Conservation (phyloP, 2,888 invertebrate species). For the Thera obeliscata region DNA sequence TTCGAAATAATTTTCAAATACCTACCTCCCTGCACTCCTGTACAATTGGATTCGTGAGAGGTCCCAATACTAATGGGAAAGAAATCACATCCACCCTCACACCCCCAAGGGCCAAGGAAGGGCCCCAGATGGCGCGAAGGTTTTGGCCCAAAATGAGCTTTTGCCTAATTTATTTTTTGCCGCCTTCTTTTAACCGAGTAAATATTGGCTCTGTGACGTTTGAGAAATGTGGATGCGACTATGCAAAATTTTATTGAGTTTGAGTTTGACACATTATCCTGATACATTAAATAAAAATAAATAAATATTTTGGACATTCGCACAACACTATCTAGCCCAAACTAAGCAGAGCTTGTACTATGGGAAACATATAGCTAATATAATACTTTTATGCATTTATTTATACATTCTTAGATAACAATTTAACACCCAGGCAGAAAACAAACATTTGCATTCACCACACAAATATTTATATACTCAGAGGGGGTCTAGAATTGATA, state of each 20-base stretch:
- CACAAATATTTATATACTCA: background rate
- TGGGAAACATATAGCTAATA: too few relatives aligned
- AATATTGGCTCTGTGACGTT: slow-evolving; percentile 71
- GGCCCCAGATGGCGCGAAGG: slow-evolving; percentile 72
- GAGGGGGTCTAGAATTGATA: background rate
- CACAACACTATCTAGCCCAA: too few relatives aligned
- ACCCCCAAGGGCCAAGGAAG: slow-evolving; percentile 38
- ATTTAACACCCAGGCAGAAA: too few relatives aligned
- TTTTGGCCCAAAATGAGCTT: slow-evolving; percentile 81
- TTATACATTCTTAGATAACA: too few relatives aligned
- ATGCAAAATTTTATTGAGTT: background rate
- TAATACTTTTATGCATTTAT: too few relatives aligned
- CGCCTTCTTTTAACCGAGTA: slow-evolving; percentile 81
- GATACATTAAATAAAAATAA: too few relatives aligned
- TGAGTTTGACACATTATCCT: too few relatives aligned
- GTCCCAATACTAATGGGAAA: slow-evolving; percentile 68
- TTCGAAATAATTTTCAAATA: background rate
- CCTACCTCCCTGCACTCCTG: slow-evolving; percentile 9
- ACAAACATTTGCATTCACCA: too few relatives aligned
- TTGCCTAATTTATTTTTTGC: slow-evolving; percentile 85
- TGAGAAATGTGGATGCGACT: slow-evolving; percentile 56
- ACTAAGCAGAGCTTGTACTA: too few relatives aligned
- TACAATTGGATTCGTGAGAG: slow-evolving; percentile 14
- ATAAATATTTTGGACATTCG: too few relatives aligned
- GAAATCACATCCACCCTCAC: slow-evolving; percentile 57